A percentile compares a stretch with the other conserved stretches of the same genome.
Evolutionary conservation across 64 coral and sea anemone genomes (phyloP).

Genomic region (Acropora tenuis): DNA sequence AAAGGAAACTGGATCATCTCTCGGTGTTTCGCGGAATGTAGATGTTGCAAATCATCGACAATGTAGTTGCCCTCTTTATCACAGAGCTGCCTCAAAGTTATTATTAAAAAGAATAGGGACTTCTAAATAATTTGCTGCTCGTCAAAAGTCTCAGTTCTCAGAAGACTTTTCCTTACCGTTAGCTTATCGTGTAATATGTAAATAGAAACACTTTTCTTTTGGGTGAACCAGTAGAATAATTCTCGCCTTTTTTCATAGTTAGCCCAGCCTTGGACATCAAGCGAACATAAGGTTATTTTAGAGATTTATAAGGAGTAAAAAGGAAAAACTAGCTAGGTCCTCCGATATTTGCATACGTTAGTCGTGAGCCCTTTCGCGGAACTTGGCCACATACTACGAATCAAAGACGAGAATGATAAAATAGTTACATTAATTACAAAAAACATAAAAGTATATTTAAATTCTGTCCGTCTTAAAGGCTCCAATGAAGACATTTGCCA

Average conservation of each 20-base stretch:
- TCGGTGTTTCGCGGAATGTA: slow-evolving; percentile 25
- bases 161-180: background rate
- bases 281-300: slow-evolving; percentile 25
- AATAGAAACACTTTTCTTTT: slow-evolving; percentile 29
- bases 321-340: too few species aligned
- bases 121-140: slow-evolving; percentile 8
- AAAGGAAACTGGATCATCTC: slow-evolving; percentile 23
- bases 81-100: slow-evolving; percentile 8
- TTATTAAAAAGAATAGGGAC: slow-evolving; percentile 45
- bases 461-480: background rate
- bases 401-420: background rate
- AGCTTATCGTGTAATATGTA: slow-evolving; percentile 26
- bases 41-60: slow-evolving; percentile 15
- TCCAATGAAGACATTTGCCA: slow-evolving; percentile 1
- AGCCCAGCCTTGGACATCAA: slow-evolving; percentile 21
- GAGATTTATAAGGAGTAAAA: background rate
- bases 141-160: background rate
- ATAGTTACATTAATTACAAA: background rate
- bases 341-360: background rate
- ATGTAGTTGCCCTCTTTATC: background rate
- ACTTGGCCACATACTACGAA: background rate
- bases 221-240: slow-evolving; percentile 29
- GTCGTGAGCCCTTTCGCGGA: background rate
- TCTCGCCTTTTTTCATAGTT: slow-evolving; percentile 24
- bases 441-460: background rate